Base-by-base conservation (phyloP, 1,140 invertebrate species). In the Cherax quadricarinatus region DNA sequence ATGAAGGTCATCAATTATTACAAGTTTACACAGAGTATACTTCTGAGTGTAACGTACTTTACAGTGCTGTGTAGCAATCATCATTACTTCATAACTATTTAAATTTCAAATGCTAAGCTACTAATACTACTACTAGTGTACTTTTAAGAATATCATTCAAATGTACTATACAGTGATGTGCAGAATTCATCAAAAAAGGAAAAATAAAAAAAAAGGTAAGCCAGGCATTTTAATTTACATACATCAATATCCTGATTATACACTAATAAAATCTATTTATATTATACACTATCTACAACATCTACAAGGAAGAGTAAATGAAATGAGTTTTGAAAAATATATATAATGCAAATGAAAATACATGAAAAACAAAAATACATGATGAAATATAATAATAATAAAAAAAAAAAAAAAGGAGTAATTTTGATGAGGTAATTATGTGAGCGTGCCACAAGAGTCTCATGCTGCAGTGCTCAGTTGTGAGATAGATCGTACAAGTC, bases 131-230 rank as follows among this genome's bases (percentile, higher is more conserved):
- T 7, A 14, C 6, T n/a, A n/a, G 53, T 57, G 5, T 9, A 57
- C 53, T 57, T 57, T 14, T 14, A 57, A 57, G 5, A 10, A 5
- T 14, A 57, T 41, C 30, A 41, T 41, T 41, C 30, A 41, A 41
- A 41, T 41, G 30, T 41, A 41, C 30, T 41, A 41, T 41, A 60
- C 16, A 10, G 57, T 60, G 57, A 9, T 60, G 57, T 60, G 57
- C 57, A 60, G 9, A 60, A 60, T 66, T 21, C 5, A 66, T 21
- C 16, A 79, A 81, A 51, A 24, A 87, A 75, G 73, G 85, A 79
- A 87, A 78, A 87, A 87, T 87, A 75, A 87, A 87, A 87, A 87
- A 87, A 87, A 51, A 81, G 9, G 41, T 87, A 87, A 87, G n/a
- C 30, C 73, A 87, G 48, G 24, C 24, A 75, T 18, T 87, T 87